Evolutionary conservation across 2,797 vertebrate species (phyloP).

Genomic region (Netta rufina): DNA sequence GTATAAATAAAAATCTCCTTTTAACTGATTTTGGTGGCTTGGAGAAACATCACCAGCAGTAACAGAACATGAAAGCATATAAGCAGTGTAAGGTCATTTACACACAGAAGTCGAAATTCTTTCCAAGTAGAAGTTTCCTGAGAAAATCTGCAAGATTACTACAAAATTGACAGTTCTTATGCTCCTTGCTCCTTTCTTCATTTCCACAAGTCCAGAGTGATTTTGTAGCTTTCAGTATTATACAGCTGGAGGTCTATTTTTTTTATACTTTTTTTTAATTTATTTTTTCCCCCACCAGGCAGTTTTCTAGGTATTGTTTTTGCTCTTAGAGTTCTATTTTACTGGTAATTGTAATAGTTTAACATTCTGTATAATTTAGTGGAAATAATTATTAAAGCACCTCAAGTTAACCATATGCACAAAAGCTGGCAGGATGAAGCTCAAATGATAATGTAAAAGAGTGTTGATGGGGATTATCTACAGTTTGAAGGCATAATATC

Average conservation of each 20-base stretch:
- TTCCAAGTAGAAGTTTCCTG: not conserved
- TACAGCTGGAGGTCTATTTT: not conserved
- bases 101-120: not conserved
- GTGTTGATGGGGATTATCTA: not conserved
- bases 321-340: not conserved
- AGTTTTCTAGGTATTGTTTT: not conserved
- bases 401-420: not conserved
- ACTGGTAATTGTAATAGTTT: not conserved
- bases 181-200: not conserved
- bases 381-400: not conserved
- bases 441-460: not conserved
- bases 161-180: not conserved
- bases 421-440: not conserved
- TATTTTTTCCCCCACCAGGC: too few relatives aligned
- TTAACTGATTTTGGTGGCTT: not conserved
- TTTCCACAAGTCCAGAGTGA: not conserved
- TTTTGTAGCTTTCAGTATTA: not conserved
- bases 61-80: not conserved
- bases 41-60: not conserved
- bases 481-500: not conserved
- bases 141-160: not conserved
- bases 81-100: not conserved
- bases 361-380: not conserved
- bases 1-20: not conserved
- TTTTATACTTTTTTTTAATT: too few relatives aligned